A percentile compares a stretch with the other conserved stretches of the same genome.
Evolutionary conservation across 2,113 vertebrate genomes (phyloP).

Genomic region (Oostethus manadensis): DNA sequence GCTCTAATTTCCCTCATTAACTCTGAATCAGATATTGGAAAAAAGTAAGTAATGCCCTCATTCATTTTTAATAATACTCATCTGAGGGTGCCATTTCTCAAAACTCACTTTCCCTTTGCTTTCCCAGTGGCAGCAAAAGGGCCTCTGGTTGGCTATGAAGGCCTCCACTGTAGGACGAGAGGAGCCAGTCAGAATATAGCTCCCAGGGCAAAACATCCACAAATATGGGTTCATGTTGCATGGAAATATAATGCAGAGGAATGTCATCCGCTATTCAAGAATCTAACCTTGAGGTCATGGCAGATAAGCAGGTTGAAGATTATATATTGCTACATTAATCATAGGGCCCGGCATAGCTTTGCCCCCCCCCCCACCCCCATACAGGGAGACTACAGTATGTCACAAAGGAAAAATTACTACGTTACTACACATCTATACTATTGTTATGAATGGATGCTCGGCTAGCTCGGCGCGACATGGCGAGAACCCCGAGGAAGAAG

Average conservation of each 20-base stretch:
- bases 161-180: background rate
- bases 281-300: background rate
- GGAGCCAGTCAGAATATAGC: too few relatives aligned
- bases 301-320: background rate
- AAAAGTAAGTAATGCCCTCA: conserved; percentile 48
- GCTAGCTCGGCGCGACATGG: too few relatives aligned
- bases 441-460: too few relatives aligned
- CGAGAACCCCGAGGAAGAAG: too few relatives aligned
- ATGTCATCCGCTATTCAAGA: background rate
- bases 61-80: conserved; percentile 59
- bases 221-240: background rate
- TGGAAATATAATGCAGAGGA: background rate
- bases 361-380: background rate
- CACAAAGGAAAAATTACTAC: background rate
- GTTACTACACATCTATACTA: too few relatives aligned
- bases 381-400: background rate
- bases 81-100: conserved; percentile 25
- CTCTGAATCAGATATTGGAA: conserved; percentile 53
- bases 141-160: background rate
- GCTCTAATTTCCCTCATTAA: conserved; percentile 58
- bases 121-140: background rate
- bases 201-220: background rate
- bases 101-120: conserved; percentile 3
- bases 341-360: background rate
- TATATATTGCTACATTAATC: background rate